These are phyloP conservation scores for Scolopax mira DNA, from an alignment of 2,113 vertebrate species.

Conservation along the genomic window DNA sequence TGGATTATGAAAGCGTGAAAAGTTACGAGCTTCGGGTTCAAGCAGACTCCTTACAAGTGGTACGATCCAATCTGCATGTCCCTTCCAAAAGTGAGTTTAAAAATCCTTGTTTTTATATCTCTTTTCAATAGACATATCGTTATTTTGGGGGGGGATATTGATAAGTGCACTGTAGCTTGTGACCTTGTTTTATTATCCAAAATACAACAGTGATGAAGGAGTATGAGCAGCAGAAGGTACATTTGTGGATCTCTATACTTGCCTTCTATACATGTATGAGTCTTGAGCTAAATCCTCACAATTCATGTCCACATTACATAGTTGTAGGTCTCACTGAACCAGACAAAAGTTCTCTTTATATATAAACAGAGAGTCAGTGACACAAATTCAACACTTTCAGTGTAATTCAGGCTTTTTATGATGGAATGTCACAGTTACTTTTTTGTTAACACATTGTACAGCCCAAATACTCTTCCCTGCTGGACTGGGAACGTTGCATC, in stretches of 20 bases:
- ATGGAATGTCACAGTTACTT: not conserved
- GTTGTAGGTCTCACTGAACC: not conserved
- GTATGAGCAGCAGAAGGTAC: too few relatives aligned
- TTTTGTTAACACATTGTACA: not conserved
- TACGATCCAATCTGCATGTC: constrained; percentile 83
- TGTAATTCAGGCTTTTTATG: not conserved
- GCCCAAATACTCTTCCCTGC: not conserved
- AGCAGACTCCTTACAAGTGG: constrained; percentile 85
- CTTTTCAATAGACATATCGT: fast-evolving
- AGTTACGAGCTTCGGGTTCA: constrained; percentile 85
- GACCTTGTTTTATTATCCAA: not conserved
- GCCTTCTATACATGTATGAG: not conserved
- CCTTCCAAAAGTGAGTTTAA: constrained; percentile 88
- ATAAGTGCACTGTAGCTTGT: not conserved
- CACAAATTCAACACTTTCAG: not conserved
- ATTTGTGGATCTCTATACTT: not conserved
- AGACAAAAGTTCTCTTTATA: not conserved
- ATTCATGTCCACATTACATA: not conserved
- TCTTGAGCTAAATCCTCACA: not conserved
- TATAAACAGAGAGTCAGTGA: not conserved
- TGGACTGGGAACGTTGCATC: not conserved
- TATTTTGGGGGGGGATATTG: not conserved
- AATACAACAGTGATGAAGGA: fast-evolving
- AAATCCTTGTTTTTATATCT: not conserved
- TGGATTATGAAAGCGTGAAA: constrained; percentile 85